Evolutionary conservation across 2,888 invertebrate species (phyloP).

Genomic region (Didymodactylos carnosus): DNA sequence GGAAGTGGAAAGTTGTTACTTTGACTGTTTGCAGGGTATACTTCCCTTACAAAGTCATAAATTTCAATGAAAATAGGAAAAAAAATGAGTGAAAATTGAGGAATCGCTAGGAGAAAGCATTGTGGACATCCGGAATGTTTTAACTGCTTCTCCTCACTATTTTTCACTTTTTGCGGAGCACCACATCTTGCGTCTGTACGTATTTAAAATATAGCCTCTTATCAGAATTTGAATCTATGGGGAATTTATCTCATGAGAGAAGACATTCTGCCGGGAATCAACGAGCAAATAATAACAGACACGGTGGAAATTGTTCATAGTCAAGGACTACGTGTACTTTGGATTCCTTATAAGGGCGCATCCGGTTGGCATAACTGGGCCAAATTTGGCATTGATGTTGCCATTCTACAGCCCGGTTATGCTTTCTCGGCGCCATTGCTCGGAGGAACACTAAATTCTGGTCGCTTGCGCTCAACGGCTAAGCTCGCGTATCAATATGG

Average conservation of each 20-base stretch:
- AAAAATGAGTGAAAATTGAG: no score
- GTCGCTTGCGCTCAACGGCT: background rate
- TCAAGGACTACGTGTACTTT: background rate
- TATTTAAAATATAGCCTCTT: no score
- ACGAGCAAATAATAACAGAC: background rate
- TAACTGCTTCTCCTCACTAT: no score
- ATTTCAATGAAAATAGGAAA: no score
- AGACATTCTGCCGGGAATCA: background rate
- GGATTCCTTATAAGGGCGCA: background rate
- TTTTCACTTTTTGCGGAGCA: no score
- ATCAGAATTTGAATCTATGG: background rate
- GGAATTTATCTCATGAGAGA: background rate
- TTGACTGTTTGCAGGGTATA: no score
- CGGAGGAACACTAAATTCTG: background rate
- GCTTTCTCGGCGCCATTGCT: background rate
- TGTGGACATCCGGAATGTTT: no score
- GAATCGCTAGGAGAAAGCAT: no score
- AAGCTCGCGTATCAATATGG: background rate
- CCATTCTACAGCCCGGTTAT: background rate
- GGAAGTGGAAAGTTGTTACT: no score
- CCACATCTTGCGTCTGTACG: no score
- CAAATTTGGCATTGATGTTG: background rate
- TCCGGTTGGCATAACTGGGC: background rate
- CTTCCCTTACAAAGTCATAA: no score
- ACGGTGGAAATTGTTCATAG: background rate